These are phyloP conservation scores for Ochropleura leucogaster DNA, from an alignment of 2,888 invertebrate genomes.

Conservation along the genomic window DNA sequence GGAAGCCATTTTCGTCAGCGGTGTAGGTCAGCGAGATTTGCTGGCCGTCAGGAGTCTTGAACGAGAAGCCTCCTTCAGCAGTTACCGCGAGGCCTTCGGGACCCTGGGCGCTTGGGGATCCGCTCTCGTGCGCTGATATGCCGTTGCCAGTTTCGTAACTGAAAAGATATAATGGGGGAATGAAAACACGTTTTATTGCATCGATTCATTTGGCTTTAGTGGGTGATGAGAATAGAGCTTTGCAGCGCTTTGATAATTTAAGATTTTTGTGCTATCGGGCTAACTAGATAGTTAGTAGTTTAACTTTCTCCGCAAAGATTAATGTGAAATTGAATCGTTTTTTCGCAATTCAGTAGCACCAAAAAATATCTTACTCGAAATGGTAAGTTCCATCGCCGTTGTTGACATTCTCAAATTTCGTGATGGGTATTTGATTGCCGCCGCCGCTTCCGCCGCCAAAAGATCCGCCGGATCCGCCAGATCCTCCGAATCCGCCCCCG, in stretches of 20 bases:
- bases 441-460: constrained; percentile 70
- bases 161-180: constrained; percentile 59
- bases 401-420: constrained; percentile 91
- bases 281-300: not conserved
- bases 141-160: constrained; percentile 93
- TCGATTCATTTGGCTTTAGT: not conserved
- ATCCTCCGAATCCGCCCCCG: constrained; percentile 71
- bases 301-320: constrained; percentile 14
- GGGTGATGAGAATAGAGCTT: not conserved
- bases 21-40: constrained; percentile 92
- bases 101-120: constrained; percentile 89
- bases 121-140: constrained; percentile 91
- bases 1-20: constrained; percentile 94
- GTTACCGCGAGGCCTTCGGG: constrained; percentile 89
- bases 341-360: not conserved
- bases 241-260: constrained; percentile 22
- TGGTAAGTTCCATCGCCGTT: constrained; percentile 92
- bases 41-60: constrained; percentile 92
- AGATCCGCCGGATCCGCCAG: constrained; percentile 54
- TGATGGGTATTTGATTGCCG: constrained; percentile 89
- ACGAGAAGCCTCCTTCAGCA: constrained; percentile 92
- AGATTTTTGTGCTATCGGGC: constrained; percentile 12
- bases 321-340: not conserved
- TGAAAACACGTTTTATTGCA: constrained; percentile 1
- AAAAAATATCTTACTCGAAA: constrained; percentile 87